These are phyloP conservation scores for Chaenogobius annularis DNA, from an alignment of 2,113 vertebrate genomes.

Conservation along the genomic window DNA sequence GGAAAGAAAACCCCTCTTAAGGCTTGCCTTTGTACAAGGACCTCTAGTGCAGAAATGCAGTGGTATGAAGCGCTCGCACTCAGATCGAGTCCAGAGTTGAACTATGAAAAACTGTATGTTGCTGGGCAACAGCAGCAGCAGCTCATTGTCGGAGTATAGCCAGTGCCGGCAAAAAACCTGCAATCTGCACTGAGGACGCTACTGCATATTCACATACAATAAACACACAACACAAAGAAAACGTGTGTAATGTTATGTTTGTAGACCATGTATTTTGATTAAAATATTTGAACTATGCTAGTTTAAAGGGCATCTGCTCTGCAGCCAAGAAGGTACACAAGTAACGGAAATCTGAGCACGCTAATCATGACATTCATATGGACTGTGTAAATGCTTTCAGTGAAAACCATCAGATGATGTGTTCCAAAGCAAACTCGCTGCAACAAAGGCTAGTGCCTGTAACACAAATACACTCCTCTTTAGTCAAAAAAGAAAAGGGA, in stretches of 20 bases:
- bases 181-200: slow-evolving; percentile 67
- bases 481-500: background rate
- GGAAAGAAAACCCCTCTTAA: background rate
- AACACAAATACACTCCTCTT: background rate
- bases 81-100: slow-evolving; percentile 63
- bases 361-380: background rate
- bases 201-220: slow-evolving; percentile 22
- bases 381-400: background rate
- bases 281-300: no score
- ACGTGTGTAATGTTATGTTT: background rate
- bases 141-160: slow-evolving; percentile 73
- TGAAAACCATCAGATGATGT: no score
- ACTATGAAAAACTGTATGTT: slow-evolving; percentile 80
- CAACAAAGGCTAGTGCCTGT: background rate
- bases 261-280: background rate
- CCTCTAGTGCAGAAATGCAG: slow-evolving; percentile 8
- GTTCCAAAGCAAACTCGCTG: background rate
- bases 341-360: background rate
- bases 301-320: no score
- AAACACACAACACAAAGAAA: background rate
- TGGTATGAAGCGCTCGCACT: slow-evolving; percentile 59
- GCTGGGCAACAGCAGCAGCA: slow-evolving; percentile 81
- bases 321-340: background rate
- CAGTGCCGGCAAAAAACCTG: slow-evolving; percentile 65
- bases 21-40: slow-evolving; percentile 3